Percentiles rank a stretch among this genome's conserved stretches.
Evolutionary conservation across 2,797 vertebrate species (phyloP).

Genomic region (Scolopax bukidnonensis): DNA sequence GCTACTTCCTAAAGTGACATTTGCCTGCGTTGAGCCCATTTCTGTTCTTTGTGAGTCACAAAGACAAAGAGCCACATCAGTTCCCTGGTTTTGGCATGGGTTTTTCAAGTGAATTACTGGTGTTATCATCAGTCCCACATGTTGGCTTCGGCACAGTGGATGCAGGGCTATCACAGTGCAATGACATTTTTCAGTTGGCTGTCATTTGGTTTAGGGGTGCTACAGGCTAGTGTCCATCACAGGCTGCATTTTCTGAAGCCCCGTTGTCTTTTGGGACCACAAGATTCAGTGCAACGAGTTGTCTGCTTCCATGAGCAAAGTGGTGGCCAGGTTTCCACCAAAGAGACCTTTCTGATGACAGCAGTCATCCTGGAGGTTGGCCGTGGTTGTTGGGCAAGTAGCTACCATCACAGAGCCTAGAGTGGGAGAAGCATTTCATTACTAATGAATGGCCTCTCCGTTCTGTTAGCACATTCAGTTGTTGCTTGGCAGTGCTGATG

Average conservation of each 20-base stretch:
- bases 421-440: background rate
- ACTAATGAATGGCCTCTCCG: background rate
- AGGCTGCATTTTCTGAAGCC: background rate
- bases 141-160: background rate
- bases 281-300: background rate
- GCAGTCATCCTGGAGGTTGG: background rate
- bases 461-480: background rate
- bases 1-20: background rate
- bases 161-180: rapidly evolving
- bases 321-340: background rate
- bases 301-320: background rate
- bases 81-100: background rate
- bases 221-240: background rate
- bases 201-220: background rate
- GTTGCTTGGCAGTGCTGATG: background rate
- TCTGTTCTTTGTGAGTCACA: background rate
- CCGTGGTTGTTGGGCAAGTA: background rate
- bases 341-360: background rate
- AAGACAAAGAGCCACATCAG: background rate
- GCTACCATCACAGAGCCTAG: background rate
- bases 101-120: background rate
- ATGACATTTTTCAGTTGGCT: background rate
- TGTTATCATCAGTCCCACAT: background rate
- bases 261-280: background rate
- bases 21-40: background rate